Evolutionary conservation across 2,888 invertebrate species (phyloP), one percentile per base, ranked within the genome.

Genomic region (Acleris holmiana): DNA sequence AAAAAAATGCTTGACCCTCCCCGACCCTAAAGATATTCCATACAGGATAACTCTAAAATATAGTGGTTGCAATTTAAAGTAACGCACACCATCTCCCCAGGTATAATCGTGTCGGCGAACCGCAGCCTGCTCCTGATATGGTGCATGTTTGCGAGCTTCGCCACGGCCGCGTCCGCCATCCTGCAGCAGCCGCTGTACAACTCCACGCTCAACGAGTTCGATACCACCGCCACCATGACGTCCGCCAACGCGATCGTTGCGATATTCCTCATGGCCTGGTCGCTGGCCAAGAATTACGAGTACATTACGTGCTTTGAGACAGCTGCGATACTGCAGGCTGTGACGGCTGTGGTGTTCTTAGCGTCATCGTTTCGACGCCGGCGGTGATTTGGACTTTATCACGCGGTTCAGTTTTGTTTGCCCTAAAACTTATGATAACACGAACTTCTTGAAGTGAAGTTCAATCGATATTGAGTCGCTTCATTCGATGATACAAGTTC

Each of bases 171-270:
- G 0, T 78, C 86, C 19, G 81, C 81, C 68, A 85, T 92, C 3
- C 80, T 91, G 2, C 89, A 87, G 25, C 91, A 90, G 54, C 91
- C 92, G 0, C 69, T 91, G 0, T 90, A 88, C 80, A 88, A 87
- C 69, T 86, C 84, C 55, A 86, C 89, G 0, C 73, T 91, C 4
- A 90, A 90, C 73, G 91, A 93, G 17, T 91, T 92, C 75, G 89
- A 91, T 61, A 85, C 87, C 0, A 91, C 91, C 0, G 92, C 91
- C 4, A 91, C 92, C 1, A 84, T 86, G 73, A 88, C 90, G 3
- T 80, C 88, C 0, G 87, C 91, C 0, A 92, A 91, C 71, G 77
- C 82, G 0, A 70, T 91, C 4, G 89, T 88, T 1, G 92, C 90
- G 2, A 68, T 81, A 2, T 78, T 84, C 59, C 73, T 93, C 10